Evolutionary conservation across 2,113 vertebrate genomes (phyloP), one percentile per base, ranked within the genome.

Genomic region (Charina bottae): DNA sequence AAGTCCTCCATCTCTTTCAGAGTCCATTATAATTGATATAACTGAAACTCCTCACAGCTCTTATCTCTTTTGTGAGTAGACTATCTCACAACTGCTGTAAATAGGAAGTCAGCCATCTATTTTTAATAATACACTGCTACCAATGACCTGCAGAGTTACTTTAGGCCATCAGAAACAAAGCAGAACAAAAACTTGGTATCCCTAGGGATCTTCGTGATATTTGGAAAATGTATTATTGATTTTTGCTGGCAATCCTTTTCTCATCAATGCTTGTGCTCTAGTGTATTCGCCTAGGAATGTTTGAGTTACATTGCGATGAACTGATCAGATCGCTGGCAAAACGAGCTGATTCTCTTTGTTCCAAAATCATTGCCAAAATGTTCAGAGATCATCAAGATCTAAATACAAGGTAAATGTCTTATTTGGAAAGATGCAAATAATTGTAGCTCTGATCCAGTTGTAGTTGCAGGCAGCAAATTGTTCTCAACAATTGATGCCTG

Each of bases 211-310:
- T 33, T 26, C 85, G 8, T 28, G 53, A 55, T 37, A 24, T 58
- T 85, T 59, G 11, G 54, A 62, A 53, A 54, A 54, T n/a, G 23
- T 42, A 55, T 88, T 88, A 19, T 83, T 59, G 24, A 37, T 83
- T 37, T 62, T 26, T 4, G 9, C 56, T 13, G n/a, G 21, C 59
- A 56, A 2, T 8, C 49, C 42, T 89, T 0, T 68, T 83, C 56
- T 64, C 33, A 64, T 94, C 85, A 28, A 6, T 56, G 42, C 56
- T 93, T 93, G 89, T 91, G 2, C 89, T 96, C 78, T 90, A 99
- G 99, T 96, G 95, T 46, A 37, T 98, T 58, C 97, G 88, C 68
- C 96, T 99, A 64, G 98, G 98, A 92, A 98, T 99, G 98, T 99
- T 99, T 96, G 98, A 99, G 94, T 93, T 99, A 46, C 98, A 97